Evolutionary conservation across 1,140 invertebrate genomes (phyloP), one percentile per base, ranked within the genome.

Genomic region (Dendrolimus kikuchii): DNA sequence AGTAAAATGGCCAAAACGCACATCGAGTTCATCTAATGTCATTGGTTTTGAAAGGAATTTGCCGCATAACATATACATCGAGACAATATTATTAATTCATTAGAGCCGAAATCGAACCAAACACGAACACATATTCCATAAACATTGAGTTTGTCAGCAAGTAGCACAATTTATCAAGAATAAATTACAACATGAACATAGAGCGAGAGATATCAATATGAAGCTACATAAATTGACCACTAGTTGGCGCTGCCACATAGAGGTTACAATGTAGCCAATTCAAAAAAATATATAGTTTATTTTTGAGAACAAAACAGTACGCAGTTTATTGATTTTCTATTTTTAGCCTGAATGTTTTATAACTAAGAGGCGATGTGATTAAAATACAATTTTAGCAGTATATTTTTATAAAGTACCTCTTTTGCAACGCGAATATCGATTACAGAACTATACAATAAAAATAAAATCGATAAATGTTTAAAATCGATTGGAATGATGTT

Each of bases 1-100:
- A 78, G 73, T 82, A 84, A 85, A 82, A 86, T 83, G 82, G 81
- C 83, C 80, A 86, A 84, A 86, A 83, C 80, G 80, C 83, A 86
- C 81, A 83, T 86, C 75, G 75, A 83, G 80, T 83, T 83, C 80
- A 81, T 83, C 63, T 72, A 81, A 80, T 83, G 81, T 84, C 81
- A 81, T 83, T 74, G 73, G 74, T 76, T 77, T 80, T 72, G 73
- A 77, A 67, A 76, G 71, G 67, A 81, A 81, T 70, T 80, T 82
- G 59, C 65, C 65, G 67, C 70, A 74, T 76, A 80, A 74, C 66
- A 74, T 71, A 69, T 69, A 78, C 80, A 82, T 84, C 72, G 73
- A 83, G 71, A 70, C 57, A 60, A 62, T 54, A 62, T 72, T 71
- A 70, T 67, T 59, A 66, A 68, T 66, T 51, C 52, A 57, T 75